These are phyloP conservation scores for Glaucidium brasilianum DNA, from an alignment of 2,113 vertebrate genomes.

Conservation along the genomic window DNA sequence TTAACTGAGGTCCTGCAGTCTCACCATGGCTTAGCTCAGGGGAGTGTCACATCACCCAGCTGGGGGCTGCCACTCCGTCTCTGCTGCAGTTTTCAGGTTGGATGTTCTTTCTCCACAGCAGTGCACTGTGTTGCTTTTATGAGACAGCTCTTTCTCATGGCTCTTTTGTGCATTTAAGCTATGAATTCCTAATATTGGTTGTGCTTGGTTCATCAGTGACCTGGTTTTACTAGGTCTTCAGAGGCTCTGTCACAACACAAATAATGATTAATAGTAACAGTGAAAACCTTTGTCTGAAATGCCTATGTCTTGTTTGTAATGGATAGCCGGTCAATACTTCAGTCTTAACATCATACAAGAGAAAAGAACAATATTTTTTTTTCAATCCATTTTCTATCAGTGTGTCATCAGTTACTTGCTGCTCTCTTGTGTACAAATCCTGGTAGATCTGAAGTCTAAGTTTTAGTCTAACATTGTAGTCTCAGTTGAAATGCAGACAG, in stretches of 20 bases:
- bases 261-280: neutral
- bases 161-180: neutral
- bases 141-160: neutral
- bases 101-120: neutral
- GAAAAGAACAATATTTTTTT: neutral
- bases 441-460: neutral
- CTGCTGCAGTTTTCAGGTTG: neutral
- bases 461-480: neutral
- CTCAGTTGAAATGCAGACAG: neutral
- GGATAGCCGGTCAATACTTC: neutral
- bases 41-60: accelerated
- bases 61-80: neutral
- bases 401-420: neutral
- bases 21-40: neutral
- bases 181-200: neutral
- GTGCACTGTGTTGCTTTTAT: neutral
- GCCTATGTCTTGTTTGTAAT: neutral
- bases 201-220: neutral
- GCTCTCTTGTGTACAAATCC: neutral
- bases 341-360: neutral
- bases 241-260: neutral
- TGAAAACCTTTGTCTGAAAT: neutral
- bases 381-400: neutral
- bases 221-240: neutral
- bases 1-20: neutral